Conservation (phyloP, 2,113 vertebrate species). For the Dunckerocampus dactyliophorus region DNA sequence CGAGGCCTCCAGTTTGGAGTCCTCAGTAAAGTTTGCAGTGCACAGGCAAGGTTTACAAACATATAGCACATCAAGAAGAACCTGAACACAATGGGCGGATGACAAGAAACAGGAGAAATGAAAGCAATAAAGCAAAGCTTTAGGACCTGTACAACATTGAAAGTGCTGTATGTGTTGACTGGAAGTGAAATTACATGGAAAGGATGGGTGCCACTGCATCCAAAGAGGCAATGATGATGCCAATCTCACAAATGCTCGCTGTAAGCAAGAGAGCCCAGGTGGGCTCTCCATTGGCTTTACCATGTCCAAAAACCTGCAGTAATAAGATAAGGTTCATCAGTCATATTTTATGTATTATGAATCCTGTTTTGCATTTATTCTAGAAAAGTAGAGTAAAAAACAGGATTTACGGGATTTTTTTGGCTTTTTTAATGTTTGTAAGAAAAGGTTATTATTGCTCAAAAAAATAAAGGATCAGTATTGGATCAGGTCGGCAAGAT, state of each 20-base stretch:
- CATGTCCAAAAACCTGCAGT: slow-evolving; percentile 90
- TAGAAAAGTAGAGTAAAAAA: no score
- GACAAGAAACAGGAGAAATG: background rate
- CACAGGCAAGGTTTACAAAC: slow-evolving; percentile 97
- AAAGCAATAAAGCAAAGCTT: background rate
- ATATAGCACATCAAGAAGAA: slow-evolving; percentile 99
- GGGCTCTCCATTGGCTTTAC: slow-evolving; percentile 95
- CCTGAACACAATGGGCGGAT: slow-evolving; percentile 65
- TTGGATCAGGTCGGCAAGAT: no score
- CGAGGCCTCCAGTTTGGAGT: slow-evolving; percentile 97
- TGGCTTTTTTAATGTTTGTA: no score
- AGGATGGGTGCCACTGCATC: slow-evolving; percentile 97
- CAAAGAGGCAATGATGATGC: slow-evolving; percentile 96
- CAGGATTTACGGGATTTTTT: no score
- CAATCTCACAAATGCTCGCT: slow-evolving; percentile 93
- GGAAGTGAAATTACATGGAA: slow-evolving; percentile 80
- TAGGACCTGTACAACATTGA: background rate
- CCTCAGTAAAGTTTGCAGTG: slow-evolving; percentile 90
- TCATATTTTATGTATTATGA: background rate
- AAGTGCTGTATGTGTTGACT: background rate
- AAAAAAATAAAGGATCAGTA: no score
- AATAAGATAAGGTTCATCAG: background rate
- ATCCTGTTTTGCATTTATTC: no score
- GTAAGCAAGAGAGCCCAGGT: slow-evolving; percentile 97
- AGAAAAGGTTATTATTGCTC: no score